Evolutionary conservation across 2,797 vertebrate genomes (phyloP).

Genomic region (Spinus pinus): DNA sequence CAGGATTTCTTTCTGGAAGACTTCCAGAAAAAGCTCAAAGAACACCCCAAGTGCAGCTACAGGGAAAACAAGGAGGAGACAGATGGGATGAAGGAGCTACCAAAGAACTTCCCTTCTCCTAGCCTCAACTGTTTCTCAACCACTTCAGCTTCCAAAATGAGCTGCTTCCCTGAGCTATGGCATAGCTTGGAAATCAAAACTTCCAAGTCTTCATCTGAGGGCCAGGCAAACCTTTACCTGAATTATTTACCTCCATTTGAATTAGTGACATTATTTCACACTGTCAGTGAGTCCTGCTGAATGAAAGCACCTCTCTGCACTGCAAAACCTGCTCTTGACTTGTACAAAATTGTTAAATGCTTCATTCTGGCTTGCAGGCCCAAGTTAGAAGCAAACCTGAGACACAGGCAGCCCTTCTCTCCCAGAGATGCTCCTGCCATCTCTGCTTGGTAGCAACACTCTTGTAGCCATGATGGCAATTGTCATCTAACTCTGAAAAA

Average conservation of each 20-base stretch:
- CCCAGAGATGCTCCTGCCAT: neutral
- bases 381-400: neutral
- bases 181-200: neutral
- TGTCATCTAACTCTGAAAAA: too few species aligned
- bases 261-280: neutral
- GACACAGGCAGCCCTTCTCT: neutral
- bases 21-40: neutral
- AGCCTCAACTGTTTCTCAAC: neutral
- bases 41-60: neutral
- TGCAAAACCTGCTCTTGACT: neutral
- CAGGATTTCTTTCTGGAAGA: fast-evolving
- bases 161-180: neutral
- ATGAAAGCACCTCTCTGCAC: neutral
- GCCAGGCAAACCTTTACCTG: neutral
- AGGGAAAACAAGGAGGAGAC: neutral
- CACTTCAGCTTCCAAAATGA: neutral
- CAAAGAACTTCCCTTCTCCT: neutral
- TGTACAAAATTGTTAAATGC: fast-evolving
- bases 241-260: neutral
- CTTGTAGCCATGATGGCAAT: fast-evolving
- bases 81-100: neutral
- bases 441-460: neutral
- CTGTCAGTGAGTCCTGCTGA: neutral
- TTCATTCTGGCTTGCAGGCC: neutral
- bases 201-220: neutral